Base-by-base conservation (phyloP, 2,113 vertebrate species). In the Hyla sarda region DNA sequence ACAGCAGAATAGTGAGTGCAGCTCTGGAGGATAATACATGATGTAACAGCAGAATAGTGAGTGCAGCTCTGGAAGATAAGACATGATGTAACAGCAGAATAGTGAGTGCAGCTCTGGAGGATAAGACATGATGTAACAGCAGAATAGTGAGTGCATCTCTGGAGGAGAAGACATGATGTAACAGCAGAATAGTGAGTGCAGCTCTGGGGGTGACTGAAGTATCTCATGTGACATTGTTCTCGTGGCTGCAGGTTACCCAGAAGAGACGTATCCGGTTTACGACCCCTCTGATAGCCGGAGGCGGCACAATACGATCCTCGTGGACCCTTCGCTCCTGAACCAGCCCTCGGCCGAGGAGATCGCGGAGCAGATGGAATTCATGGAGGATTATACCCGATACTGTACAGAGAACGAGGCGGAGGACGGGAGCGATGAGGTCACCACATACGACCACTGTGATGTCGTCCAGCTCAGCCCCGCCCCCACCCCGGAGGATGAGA, bases 341-440 rank as follows among this genome's bases (percentile, higher is more conserved):
- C 92, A 92, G 87, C 95, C 92, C 45, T 96, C 97, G 74, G 95
- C 96, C n/a, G 98, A 99, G 91, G 96, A 97, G 90, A 89, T 97
- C 72, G 97, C 97, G 30, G 98, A 99, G 90, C 93, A 92, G 91
- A 95, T 99, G 93, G 95, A 92, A 74, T 92, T 89, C 87, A 92
- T 94, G 58, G 95, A 96, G 73, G 87, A 93, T 0, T 90, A 91
- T 67, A 91, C 94, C 6, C 91, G 71, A 75, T 84, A 89, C 47
- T 90, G 75, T 28, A 87, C 84, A 88, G 89, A 89, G 85, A 56
- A 25, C 47, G 34, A 90, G 13, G 11, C 7, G 16, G 87, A 86
- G 87, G 62, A 21, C 1, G 23, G 37, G 45, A 17, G 28, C 12
- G 3, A 25, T 7, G 65, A 54, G 10, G 8, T 2, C 2, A n/a